These are phyloP conservation scores for Glyphotaelius pellucidus DNA, from an alignment of 2,888 invertebrate species.

Conservation along the genomic window DNA sequence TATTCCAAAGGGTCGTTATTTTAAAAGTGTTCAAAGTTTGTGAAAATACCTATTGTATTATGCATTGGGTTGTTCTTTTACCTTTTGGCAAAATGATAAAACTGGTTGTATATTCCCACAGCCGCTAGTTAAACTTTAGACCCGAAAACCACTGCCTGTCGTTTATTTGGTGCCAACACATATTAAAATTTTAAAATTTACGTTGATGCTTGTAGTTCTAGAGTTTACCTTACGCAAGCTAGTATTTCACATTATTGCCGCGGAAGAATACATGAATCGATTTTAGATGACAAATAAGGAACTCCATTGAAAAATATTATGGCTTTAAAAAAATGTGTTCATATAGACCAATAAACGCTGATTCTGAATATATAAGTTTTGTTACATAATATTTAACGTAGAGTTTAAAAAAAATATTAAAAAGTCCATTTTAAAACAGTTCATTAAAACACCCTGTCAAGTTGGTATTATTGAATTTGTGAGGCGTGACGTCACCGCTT, in stretches of 20 bases:
- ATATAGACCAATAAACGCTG: too few relatives aligned
- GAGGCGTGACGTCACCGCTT: too few relatives aligned
- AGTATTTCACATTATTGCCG: not conserved
- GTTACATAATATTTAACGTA: too few relatives aligned
- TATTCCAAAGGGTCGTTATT: too few relatives aligned
- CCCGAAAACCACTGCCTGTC: not conserved
- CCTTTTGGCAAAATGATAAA: not conserved
- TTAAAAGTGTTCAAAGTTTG: too few relatives aligned
- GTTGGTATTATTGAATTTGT: too few relatives aligned
- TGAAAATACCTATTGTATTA: not conserved
- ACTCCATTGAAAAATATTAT: too few relatives aligned
- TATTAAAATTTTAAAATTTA: not conserved
- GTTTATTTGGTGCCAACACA: not conserved
- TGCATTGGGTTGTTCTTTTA: not conserved
- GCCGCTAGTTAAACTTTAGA: not conserved
- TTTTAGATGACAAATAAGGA: not conserved
- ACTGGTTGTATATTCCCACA: not conserved
- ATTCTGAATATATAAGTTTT: too few relatives aligned
- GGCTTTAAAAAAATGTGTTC: too few relatives aligned
- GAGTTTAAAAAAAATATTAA: too few relatives aligned
- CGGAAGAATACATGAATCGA: not conserved
- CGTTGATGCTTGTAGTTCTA: not conserved
- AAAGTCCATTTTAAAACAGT: too few relatives aligned
- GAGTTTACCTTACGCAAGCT: not conserved
- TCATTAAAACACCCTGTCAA: too few relatives aligned